Evolutionary conservation across 2,888 invertebrate species (phyloP).

Genomic region (Andrena hattorfiana): DNA sequence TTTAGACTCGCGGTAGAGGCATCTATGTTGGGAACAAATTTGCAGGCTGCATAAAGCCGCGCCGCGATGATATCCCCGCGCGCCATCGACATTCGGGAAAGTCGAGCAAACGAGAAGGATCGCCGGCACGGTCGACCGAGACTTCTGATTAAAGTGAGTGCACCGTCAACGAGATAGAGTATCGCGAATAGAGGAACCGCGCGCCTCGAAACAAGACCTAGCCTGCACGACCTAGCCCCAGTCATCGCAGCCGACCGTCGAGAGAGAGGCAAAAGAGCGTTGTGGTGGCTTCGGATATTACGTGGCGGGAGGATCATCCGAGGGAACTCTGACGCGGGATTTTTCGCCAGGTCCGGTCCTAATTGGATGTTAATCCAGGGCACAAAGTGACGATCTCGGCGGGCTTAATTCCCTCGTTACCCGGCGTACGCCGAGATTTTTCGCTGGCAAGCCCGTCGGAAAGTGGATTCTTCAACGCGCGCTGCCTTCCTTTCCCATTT

Average conservation of each 20-base stretch:
- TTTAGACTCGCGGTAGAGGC: neutral
- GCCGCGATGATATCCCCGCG: neutral
- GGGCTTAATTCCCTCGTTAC: constrained; percentile 7
- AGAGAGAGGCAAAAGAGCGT: constrained; percentile 1
- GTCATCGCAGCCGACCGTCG: neutral
- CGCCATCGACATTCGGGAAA: constrained; percentile 31
- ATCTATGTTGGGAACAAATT: neutral
- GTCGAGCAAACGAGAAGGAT: neutral
- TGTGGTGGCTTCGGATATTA: constrained; percentile 22
- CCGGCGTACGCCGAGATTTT: neutral
- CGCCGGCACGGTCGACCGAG: constrained; percentile 26
- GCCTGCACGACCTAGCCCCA: neutral
- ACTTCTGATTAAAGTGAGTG: constrained; percentile 72
- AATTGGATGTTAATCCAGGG: constrained; percentile 8
- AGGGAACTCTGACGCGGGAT: neutral
- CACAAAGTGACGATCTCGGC: neutral
- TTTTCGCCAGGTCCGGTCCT: neutral
- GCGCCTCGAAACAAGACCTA: constrained; percentile 33
- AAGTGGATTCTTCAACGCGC: constrained; percentile 10
- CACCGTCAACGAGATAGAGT: constrained; percentile 56
- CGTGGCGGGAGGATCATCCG: neutral
- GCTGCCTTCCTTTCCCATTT: neutral
- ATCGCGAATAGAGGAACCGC: constrained; percentile 54
- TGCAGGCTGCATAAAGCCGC: neutral
- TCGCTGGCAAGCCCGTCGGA: neutral